Base-by-base conservation (phyloP, 2,797 vertebrate genomes). In the Cirrhinus molitorella region DNA sequence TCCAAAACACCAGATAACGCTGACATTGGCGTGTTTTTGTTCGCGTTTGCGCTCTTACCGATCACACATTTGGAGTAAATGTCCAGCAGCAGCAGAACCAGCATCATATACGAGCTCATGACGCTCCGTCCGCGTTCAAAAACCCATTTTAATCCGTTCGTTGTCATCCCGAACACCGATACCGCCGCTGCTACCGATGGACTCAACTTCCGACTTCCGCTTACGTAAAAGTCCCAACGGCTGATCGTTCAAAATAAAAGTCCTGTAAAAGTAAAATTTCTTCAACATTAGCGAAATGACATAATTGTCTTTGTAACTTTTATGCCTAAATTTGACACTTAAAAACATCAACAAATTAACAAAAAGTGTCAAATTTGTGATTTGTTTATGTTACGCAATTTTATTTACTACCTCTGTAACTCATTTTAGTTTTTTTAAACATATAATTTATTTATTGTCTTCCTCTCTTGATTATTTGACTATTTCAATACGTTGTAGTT, bases 81-180 rank as follows among this genome's bases (percentile, higher is more conserved):
- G 81, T 95, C 91, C 89, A 88, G 85, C 0, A 93, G 80, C 66
- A 95, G 67, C 16, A 96, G 73, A 10, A 86, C 37, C 3, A 91
- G n/a, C 1, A 95, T 84, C 47, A 89, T 90, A 77, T 88, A 87
- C 31, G 87, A 88, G 88, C 91, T 94, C 51, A 92, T 81, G 9
- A 53, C 73, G 81, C 84, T 87, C 28, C 91, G 92, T 87, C 90
- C 92, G 63, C 90, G 90, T 79, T 92, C 91, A 31, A 77, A 86
- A 89, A 75, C 23, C 53, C 80, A 40, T 28, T 63, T 85, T 1
- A 78, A 47, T 31, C 57, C 53, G 31, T 79, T 78, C 47, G 28
- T 72, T 5, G 57, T 37, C 85, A 86, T 85, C n/a, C 34, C 25
- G 71, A 37, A 49, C 53, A 0, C 51, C 11, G 34, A 12, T 31